Percentiles rank a stretch among this genome's conserved stretches.
Conservation (phyloP, 2,888 invertebrate species). For the Acronicta alni region DNA sequence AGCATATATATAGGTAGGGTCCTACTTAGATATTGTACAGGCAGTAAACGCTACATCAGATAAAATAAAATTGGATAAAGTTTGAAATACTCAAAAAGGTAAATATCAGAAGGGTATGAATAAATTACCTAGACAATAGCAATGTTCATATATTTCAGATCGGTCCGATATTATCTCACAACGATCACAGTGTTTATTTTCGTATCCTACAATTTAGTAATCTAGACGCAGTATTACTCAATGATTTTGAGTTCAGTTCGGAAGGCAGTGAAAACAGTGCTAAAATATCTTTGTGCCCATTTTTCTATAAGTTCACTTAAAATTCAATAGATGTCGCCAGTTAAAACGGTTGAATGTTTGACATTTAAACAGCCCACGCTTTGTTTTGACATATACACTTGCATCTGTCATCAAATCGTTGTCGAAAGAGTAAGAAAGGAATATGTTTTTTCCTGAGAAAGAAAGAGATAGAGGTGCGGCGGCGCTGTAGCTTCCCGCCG, state of each 20-base stretch:
- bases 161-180: constrained; percentile 6
- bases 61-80: too few species aligned
- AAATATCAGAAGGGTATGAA: too few species aligned
- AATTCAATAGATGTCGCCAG: constrained; percentile 71
- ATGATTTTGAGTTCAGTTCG: constrained; percentile 43
- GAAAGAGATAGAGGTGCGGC: constrained; percentile 78
- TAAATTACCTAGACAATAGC: too few species aligned
- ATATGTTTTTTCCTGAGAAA: constrained; percentile 53
- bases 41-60: too few species aligned
- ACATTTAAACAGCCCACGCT: constrained; percentile 83
- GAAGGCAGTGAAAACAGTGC: constrained; percentile 49
- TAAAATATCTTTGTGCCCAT: constrained; percentile 61
- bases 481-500: constrained; percentile 86
- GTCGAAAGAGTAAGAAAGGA: constrained; percentile 66
- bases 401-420: constrained; percentile 80
- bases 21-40: too few species aligned
- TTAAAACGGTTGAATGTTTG: constrained; percentile 73
- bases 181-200: constrained; percentile 42
- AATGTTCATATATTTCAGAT: too few species aligned
- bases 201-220: constrained; percentile 26
- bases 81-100: too few species aligned
- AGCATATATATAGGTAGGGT: too few species aligned
- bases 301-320: constrained; percentile 48
- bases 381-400: constrained; percentile 84
- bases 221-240: constrained; percentile 47